Evolutionary conservation across 2,888 invertebrate genomes (phyloP).

Genomic region (Diadegma fenestrale): DNA sequence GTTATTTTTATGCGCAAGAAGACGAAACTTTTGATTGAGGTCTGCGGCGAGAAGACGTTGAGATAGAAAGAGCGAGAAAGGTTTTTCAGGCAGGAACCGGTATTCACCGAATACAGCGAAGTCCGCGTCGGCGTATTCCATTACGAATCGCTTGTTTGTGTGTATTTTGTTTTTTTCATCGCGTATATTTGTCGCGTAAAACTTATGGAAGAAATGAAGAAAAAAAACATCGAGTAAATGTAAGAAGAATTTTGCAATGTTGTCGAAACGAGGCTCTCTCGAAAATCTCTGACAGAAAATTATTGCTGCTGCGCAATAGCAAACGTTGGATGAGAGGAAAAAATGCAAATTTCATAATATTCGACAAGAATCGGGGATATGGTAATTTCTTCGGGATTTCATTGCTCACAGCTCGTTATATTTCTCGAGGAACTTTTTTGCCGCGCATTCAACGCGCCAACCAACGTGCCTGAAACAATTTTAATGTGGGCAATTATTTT

Average conservation of each 20-base stretch:
- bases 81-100: not conserved
- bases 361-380: not conserved
- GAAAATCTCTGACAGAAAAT: not conserved
- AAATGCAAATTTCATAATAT: conserved; percentile 4
- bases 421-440: not conserved
- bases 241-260: not conserved
- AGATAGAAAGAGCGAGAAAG: not conserved
- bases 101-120: conserved; percentile 7
- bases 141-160: not conserved
- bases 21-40: not conserved
- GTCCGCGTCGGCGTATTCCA: not conserved
- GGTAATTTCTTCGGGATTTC: not conserved
- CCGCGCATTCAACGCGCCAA: not conserved
- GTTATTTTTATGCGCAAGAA: not conserved
- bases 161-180: not conserved
- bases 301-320: conserved; percentile 7
- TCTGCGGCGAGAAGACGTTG: too few species aligned
- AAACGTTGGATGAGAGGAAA: not conserved
- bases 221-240: conserved; percentile 4
- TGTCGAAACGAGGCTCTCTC: not conserved
- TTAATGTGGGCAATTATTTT: not conserved
- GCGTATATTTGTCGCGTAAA: not conserved
- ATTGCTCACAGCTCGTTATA: not conserved
- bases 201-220: not conserved
- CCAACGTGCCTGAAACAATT: not conserved